Evolutionary conservation across 2,113 vertebrate genomes (phyloP), one percentile per base, ranked within the genome.

Genomic region (Corynorhinus townsendii): DNA sequence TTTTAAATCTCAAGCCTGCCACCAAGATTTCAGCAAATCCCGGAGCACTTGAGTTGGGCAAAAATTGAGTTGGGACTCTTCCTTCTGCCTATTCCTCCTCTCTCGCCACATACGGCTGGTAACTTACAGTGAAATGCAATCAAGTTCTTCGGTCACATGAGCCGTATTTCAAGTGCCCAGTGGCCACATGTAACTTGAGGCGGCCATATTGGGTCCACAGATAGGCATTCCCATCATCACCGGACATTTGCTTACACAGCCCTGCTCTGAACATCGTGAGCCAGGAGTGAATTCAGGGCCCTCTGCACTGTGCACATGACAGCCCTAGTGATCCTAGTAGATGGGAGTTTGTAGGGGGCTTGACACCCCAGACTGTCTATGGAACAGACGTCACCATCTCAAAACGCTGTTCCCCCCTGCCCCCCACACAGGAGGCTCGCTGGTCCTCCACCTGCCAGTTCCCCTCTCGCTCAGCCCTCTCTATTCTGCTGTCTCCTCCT

Each of bases 341-440:
- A 83, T 12, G 16, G 11, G 71, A 20, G 19, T 66, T 59, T 62
- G 11, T 33, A 52, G 90, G 7, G 79, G 43, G 11, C 35, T 20
- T 84, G 30, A 72, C 22, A 52, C 71, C 40, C 33, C 52, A n/a
- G 20, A 72, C 28, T 14, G 49, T 45, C 52, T 16, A 0, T 20
- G 24, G 26, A 26, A 64, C 12, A 30, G 35, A 24, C 1, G 3
- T 26, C 33, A 9, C 28, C 54, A 12, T 33, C 5, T 72, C 64
- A 19, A 15, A 64, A 19, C 5, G 28, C 28, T 43, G 38, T n/a
- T 64, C 33, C 0, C 5, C 5, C 40, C 20, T 1, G 24, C 8
- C 43, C 7, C n/a, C 30, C 0, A 0, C 54, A 6, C 7, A n/a
- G 69, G 71, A 2, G 26, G 30, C 30, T 81, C 40, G 6, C 1